These are phyloP conservation scores for Ectemnius continuus DNA, from an alignment of 2,888 invertebrate species.

Conservation along the genomic window DNA sequence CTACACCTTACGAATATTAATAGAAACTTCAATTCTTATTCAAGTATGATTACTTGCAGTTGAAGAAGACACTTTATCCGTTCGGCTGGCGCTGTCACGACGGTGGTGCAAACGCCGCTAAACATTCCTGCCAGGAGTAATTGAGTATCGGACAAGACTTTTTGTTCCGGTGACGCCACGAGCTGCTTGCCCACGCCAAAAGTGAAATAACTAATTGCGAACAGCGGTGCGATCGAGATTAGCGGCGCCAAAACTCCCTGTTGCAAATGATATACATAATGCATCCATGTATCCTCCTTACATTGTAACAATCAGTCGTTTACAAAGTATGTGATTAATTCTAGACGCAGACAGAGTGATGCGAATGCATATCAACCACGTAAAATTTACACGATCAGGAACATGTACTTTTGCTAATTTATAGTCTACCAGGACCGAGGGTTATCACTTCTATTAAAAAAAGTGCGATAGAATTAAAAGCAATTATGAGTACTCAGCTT, in stretches of 20 bases:
- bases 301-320: background rate
- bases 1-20: no score
- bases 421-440: no score
- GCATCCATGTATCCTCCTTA: background rate
- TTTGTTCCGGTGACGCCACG: slow-evolving; percentile 74
- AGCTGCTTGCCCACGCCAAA: slow-evolving; percentile 82
- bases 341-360: no score
- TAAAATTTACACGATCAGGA: no score
- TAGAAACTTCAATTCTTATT: no score
- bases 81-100: slow-evolving; percentile 83
- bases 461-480: no score
- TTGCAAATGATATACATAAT: background rate
- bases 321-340: background rate
- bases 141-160: slow-evolving; percentile 79
- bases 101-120: slow-evolving; percentile 77
- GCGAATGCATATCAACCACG: no score
- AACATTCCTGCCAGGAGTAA: slow-evolving; percentile 78
- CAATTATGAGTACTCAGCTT: no score
- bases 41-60: slow-evolving; percentile 40
- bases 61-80: slow-evolving; percentile 78
- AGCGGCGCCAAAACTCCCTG: slow-evolving; percentile 82
- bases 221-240: slow-evolving; percentile 82
- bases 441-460: no score
- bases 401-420: no score
- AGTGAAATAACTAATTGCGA: slow-evolving; percentile 83